phyloP scores from a whole-genome alignment of 2,888 invertebrate genomes.

The Leucophenga montana region DNA sequence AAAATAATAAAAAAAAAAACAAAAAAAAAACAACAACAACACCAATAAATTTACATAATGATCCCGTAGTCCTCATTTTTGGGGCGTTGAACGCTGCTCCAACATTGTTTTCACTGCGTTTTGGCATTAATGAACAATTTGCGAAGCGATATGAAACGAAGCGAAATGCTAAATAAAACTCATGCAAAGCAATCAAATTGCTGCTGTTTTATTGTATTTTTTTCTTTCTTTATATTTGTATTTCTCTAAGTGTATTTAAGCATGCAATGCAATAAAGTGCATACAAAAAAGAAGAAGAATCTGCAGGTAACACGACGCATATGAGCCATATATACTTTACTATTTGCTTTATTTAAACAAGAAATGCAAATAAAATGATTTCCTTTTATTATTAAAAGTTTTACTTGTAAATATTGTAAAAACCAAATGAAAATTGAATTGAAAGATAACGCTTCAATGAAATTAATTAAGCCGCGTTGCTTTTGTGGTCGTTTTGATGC shows the following conservation, averaged over 20 bases:
- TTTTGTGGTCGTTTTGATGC: too few relatives aligned
- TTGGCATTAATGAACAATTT: not conserved
- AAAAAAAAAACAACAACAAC: too few relatives aligned
- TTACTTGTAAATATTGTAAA: not conserved
- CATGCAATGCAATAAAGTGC: conserved; percentile 16
- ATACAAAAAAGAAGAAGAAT: conserved; percentile 1
- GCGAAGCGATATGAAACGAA: not conserved
- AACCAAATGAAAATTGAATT: conserved; percentile 11
- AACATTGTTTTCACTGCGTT: not conserved
- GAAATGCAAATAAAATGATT: conserved; percentile 21
- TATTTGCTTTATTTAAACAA: conserved; percentile 1
- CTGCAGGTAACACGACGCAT: conserved; percentile 18
- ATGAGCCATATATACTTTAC: conserved; percentile 27
- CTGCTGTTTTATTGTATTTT: not conserved
- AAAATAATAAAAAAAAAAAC: too few relatives aligned
- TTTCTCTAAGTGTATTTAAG: conserved; percentile 48
- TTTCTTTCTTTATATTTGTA: not conserved
- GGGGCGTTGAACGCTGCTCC: not conserved
- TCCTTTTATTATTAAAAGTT: not conserved
- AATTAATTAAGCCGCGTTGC: not conserved
- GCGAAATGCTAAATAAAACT: not conserved
- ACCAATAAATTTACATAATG: conserved; percentile 36
- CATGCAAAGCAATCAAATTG: not conserved
- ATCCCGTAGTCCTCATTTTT: not conserved
- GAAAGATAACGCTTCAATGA: not conserved